Evolutionary conservation across 2,797 vertebrate genomes (phyloP).

Genomic region (Selene dorsalis): DNA sequence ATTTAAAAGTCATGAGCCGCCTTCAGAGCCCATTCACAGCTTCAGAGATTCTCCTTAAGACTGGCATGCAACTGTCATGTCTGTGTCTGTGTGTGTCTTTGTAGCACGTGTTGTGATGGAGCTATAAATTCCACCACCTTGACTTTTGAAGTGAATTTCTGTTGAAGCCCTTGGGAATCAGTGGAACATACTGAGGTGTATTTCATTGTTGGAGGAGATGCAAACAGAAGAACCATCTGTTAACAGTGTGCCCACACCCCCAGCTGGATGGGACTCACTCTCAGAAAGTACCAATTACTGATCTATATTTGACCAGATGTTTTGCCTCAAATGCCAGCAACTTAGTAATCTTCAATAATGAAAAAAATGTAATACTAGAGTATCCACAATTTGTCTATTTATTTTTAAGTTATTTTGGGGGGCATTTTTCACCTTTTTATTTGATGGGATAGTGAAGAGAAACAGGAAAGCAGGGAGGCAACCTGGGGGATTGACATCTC

Average conservation of each 20-base stretch:
- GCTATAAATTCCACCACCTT: not conserved
- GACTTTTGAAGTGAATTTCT: not conserved
- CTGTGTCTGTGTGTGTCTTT: too few species aligned
- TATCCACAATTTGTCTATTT: too few species aligned
- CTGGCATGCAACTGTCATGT: too few species aligned
- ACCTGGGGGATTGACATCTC: too few species aligned
- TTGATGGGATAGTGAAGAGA: too few species aligned
- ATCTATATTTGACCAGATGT: not conserved
- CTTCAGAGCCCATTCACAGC: too few species aligned
- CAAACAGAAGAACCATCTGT: not conserved
- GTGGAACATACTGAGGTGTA: not conserved
- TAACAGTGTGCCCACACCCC: not conserved
- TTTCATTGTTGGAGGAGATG: not conserved
- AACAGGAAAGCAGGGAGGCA: too few species aligned
- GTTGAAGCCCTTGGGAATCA: not conserved
- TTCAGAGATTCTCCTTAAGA: not conserved
- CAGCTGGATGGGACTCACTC: not conserved
- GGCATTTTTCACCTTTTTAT: too few species aligned
- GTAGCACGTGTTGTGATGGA: not conserved
- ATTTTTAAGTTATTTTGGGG: too few species aligned
- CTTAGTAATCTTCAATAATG: not conserved
- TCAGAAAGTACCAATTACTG: not conserved
- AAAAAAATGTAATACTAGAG: not conserved
- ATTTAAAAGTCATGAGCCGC: not conserved
- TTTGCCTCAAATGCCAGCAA: not conserved